These are phyloP conservation scores for Gobio gobio DNA, from an alignment of 2,113 vertebrate species.

Conservation along the genomic window DNA sequence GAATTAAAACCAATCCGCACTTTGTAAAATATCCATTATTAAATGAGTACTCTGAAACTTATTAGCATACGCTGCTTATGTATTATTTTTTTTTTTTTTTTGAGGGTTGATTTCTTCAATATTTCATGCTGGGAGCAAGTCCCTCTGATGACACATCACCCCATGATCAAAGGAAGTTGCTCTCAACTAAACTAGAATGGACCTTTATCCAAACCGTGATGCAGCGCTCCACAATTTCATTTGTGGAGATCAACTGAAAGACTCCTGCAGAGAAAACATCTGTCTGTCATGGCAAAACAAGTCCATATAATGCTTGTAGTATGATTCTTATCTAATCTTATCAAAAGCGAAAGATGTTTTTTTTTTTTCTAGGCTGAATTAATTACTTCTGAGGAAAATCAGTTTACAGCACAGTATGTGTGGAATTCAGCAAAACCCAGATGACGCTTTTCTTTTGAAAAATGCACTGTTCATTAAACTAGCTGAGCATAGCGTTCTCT, in stretches of 20 bases:
- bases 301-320: slow-evolving; percentile 65
- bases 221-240: not conserved
- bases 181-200: slow-evolving; percentile 4
- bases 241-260: not conserved
- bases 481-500: no score
- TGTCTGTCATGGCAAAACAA: slow-evolving; percentile 69
- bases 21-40: slow-evolving; percentile 38
- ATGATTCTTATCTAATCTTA: slow-evolving; percentile 55
- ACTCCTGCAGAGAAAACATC: not conserved
- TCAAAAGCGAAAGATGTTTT: slow-evolving; percentile 43
- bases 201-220: not conserved
- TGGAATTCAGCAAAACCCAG: not conserved
- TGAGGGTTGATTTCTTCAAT: slow-evolving; percentile 40
- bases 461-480: not conserved
- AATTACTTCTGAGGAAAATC: slow-evolving; percentile 45
- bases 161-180: slow-evolving; percentile 25
- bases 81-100: not conserved
- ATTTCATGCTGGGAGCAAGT: slow-evolving; percentile 36
- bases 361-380: no score
- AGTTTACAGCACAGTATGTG: not conserved
- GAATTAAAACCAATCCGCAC: not conserved
- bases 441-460: not conserved
- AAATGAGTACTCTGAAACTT: not conserved
- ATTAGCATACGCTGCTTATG: slow-evolving; percentile 34
- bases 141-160: not conserved